Conservation (phyloP, 1,140 invertebrate genomes). For the Penaeus vannamei region DNA sequence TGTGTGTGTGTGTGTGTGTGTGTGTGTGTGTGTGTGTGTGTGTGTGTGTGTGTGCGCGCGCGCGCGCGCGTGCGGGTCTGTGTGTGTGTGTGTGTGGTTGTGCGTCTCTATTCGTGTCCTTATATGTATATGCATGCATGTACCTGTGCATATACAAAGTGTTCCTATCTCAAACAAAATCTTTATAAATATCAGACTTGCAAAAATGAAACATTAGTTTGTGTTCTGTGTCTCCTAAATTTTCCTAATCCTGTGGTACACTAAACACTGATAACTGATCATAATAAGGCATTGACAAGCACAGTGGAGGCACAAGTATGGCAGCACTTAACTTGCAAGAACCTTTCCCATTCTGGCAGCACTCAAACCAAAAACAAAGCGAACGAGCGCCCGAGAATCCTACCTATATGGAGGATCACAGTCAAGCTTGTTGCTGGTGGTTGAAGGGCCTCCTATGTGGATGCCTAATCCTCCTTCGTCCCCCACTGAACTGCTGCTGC, state of each 20-base stretch:
- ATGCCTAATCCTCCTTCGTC: constrained; percentile 69
- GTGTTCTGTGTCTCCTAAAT: constrained; percentile 24
- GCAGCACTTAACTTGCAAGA: constrained; percentile 86
- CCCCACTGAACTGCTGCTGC: constrained; percentile 3
- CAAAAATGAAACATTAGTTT: too few relatives aligned
- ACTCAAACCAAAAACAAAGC: constrained; percentile 70
- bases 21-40: neutral
- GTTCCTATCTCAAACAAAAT: neutral
- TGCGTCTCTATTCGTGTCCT: neutral
- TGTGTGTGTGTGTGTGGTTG: neutral
- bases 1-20: neutral
- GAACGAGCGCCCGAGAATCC: neutral
- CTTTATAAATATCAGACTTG: too few relatives aligned
- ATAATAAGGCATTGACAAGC: constrained; percentile 73
- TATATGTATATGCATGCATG: constrained; percentile 2
- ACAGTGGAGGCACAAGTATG: constrained; percentile 78
- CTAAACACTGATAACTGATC: constrained; percentile 79
- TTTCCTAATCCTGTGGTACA: constrained; percentile 2
- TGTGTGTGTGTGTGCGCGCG: neutral
- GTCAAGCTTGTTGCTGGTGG: constrained; percentile 60
- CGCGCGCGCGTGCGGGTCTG: neutral
- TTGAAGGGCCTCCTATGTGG: constrained; percentile 69
- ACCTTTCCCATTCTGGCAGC: constrained; percentile 84
- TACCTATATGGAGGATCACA: constrained; percentile 69
- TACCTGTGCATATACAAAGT: neutral